phyloP scores from a whole-genome alignment of 2,113 vertebrate species.

The Crocuta crocuta region DNA sequence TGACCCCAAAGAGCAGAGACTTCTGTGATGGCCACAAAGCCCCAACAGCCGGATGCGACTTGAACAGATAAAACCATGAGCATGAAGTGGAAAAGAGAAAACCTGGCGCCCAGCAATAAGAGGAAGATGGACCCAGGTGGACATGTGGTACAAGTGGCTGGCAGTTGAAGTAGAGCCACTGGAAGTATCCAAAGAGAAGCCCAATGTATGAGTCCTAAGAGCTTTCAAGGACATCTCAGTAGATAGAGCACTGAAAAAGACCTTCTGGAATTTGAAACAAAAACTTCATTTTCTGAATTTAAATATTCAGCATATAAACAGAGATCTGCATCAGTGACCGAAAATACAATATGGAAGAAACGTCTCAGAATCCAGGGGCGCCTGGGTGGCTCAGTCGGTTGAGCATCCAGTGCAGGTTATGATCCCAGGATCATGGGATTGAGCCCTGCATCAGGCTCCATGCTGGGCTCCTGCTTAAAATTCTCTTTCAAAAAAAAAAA shows the following conservation, averaged over 20 bases:
- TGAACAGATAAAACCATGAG: not conserved
- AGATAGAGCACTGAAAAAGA: not conserved
- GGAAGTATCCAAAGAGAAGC: not conserved
- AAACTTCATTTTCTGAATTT: not conserved
- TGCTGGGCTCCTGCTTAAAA: too few species aligned
- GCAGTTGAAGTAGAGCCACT: fast-evolving
- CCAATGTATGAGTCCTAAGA: fast-evolving
- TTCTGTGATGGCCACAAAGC: fast-evolving
- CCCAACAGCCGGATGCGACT: fast-evolving
- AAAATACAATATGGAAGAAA: not conserved
- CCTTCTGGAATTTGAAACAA: not conserved
- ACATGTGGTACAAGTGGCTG: not conserved
- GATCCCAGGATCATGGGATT: too few species aligned
- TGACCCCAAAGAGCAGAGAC: not conserved
- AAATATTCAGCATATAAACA: not conserved
- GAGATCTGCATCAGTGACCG: not conserved
- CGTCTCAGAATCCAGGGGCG: too few species aligned
- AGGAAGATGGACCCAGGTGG: not conserved
- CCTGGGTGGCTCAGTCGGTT: too few species aligned
- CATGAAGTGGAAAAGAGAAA: not conserved
- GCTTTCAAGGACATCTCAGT: not conserved
- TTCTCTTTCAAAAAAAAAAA: too few species aligned
- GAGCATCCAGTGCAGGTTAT: too few species aligned
- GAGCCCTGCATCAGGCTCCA: too few species aligned
- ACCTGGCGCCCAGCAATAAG: fast-evolving